These are phyloP conservation scores for Celastrina argiolus DNA, from an alignment of 2,888 invertebrate genomes.

Conservation along the genomic window DNA sequence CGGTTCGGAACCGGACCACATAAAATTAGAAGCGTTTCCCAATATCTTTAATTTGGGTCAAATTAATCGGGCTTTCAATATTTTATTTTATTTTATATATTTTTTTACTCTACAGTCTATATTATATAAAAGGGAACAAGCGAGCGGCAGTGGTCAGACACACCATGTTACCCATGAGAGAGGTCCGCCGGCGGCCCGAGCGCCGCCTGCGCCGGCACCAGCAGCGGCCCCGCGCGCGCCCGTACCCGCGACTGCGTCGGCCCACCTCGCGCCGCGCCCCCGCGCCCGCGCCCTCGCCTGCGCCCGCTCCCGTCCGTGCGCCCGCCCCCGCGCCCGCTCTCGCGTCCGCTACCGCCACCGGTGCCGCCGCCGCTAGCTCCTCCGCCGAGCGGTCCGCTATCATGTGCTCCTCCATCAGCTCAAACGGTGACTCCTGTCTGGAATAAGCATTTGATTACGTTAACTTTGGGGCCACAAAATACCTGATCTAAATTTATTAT, in stretches of 20 bases:
- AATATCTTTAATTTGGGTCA: no score
- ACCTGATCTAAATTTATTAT: no score
- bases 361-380: conserved; percentile 40
- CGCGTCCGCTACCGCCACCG: conserved; percentile 37
- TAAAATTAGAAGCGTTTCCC: no score
- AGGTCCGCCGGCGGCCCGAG: conserved; percentile 63
- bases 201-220: conserved; percentile 69
- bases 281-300: conserved; percentile 38
- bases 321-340: conserved; percentile 37
- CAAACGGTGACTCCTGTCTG: conserved; percentile 63
- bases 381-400: conserved; percentile 66
- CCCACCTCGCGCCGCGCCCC: conserved; percentile 53
- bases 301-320: conserved; percentile 34
- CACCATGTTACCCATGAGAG: conserved; percentile 75
- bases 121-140: conserved; percentile 42
- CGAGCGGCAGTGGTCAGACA: conserved; percentile 59
- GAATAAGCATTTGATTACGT: background rate
- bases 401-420: conserved; percentile 61
- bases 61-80: no score
- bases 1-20: no score
- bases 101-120: background rate
- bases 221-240: conserved; percentile 57
- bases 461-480: background rate
- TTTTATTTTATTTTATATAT: background rate
- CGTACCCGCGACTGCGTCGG: conserved; percentile 60